Evolutionary conservation across 2,113 vertebrate genomes (phyloP), one percentile per base, ranked within the genome.

Genomic region (Tragulus kanchil): DNA sequence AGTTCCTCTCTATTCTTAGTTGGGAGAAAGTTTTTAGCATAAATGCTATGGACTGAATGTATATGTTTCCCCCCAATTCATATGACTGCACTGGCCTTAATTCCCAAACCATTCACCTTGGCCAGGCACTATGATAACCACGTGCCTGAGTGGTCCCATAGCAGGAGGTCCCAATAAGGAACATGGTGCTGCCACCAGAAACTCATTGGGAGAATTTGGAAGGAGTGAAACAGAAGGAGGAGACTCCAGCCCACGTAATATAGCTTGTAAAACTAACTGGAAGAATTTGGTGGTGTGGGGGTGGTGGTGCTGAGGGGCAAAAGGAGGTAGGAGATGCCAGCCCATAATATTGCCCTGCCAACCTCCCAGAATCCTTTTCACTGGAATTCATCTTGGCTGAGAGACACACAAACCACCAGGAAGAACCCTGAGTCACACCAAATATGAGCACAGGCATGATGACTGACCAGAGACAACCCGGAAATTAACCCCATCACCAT

Each of bases 381-480:
- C 75, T 31, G 26, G 75, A 52, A 11, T 78, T 48, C 26, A 19
- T 78, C 75, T 78, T 52, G 15, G 26, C 48, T 52, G 48, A 1
- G 0, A 10, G 48, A 52, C 31, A 15, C 10, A 3, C 0, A 1
- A 1, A 17, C 15, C 15, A 11, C 15, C 48, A 78, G 75, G 8
- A 31, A 52, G 26, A 9, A 31, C 7, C 75, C 4, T 78, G 48
- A 10, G 15, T 78, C 26, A 78, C 48, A 78, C 4, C 75, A 78
- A 19, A 78, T 52, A 31, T 78, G 75, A 48, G 75, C 75, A 78
- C 26, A 54, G 19, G 75, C 75, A 78, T 78, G 75, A 52, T 31
- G 15, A 52, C 8, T 11, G 48, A 50, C 26, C 15, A 19, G 48
- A 78, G 48, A 52, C 26, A 52, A 52, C 0, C 0, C 0, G 4